These are phyloP conservation scores for Andrena bicolor DNA, from an alignment of 2,888 invertebrate species.

Conservation along the genomic window DNA sequence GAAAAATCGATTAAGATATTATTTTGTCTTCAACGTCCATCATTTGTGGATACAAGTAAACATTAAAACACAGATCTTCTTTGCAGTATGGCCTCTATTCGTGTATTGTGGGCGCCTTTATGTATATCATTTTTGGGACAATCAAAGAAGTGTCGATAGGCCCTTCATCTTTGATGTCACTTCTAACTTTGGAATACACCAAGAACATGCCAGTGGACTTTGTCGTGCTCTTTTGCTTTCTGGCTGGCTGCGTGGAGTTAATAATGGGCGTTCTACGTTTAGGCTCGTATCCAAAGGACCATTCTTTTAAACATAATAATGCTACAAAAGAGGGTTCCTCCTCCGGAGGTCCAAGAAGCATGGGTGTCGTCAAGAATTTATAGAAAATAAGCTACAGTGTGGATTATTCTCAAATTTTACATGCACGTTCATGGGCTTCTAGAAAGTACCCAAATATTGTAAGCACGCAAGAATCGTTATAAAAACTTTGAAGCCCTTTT, in stretches of 20 bases:
- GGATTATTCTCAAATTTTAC: no score
- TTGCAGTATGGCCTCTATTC: conserved; percentile 95
- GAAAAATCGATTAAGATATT: not conserved
- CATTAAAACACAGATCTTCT: conserved; percentile 6
- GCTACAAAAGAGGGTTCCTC: not conserved
- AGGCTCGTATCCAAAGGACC: conserved; percentile 85
- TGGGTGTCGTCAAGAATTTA: no score
- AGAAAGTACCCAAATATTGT: no score
- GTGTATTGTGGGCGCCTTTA: conserved; percentile 93
- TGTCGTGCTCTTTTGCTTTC: conserved; percentile 91
- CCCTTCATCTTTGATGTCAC: conserved; percentile 97
- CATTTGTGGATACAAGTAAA: not conserved
- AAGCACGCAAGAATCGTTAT: no score
- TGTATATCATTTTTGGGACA: conserved; percentile 95
- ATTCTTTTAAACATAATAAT: not conserved
- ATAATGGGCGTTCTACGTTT: conserved; percentile 93
- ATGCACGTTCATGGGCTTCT: no score
- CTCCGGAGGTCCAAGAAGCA: no score
- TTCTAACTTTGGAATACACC: conserved; percentile 92
- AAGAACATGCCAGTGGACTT: conserved; percentile 90
- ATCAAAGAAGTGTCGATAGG: conserved; percentile 95
- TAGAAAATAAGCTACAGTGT: no score
- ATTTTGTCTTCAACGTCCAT: not conserved
- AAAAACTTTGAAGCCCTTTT: no score
- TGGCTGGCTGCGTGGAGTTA: conserved; percentile 92